Evolutionary conservation across 2,797 vertebrate genomes (phyloP).

Genomic region (Netta rufina): DNA sequence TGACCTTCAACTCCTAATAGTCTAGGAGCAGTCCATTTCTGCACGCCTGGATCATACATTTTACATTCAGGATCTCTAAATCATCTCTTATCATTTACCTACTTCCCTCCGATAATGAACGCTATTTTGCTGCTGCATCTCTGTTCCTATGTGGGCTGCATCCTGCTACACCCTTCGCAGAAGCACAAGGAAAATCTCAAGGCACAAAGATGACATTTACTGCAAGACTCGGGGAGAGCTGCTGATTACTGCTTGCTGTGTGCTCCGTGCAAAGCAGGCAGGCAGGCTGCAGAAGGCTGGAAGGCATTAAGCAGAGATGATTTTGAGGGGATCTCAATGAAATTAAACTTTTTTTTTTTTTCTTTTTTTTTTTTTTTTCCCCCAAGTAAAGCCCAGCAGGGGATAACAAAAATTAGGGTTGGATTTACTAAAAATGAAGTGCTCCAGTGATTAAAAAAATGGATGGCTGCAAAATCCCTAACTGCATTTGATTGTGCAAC

Average conservation of each 20-base stretch:
- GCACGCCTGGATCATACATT: slow-evolving; percentile 40
- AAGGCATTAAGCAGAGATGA: slow-evolving; percentile 62
- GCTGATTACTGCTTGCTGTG: background rate
- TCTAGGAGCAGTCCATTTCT: slow-evolving; percentile 53
- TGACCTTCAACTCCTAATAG: slow-evolving; percentile 71
- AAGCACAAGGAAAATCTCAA: slow-evolving; percentile 29
- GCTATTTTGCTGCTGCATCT: slow-evolving; percentile 16
- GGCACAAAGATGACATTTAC: slow-evolving; percentile 38
- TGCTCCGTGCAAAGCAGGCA: background rate
- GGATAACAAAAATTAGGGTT: slow-evolving; percentile 60
- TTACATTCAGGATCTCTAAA: slow-evolving; percentile 62
- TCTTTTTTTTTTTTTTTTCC: background rate
- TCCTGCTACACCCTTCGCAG: slow-evolving; percentile 13
- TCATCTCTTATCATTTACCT: slow-evolving; percentile 61
- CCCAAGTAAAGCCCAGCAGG: slow-evolving; percentile 61
- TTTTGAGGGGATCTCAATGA: slow-evolving; percentile 66
- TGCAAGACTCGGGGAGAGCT: background rate
- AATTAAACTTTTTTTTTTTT: slow-evolving; percentile 58
- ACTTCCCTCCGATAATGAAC: slow-evolving; percentile 6
- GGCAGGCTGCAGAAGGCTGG: slow-evolving; percentile 43
- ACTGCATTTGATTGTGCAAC: slow-evolving; percentile 37
- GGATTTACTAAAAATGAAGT: slow-evolving; percentile 72
- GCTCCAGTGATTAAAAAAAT: slow-evolving; percentile 62
- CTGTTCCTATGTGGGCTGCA: background rate
- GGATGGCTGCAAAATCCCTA: slow-evolving; percentile 61